phyloP scores from a whole-genome alignment of 2,113 vertebrate genomes.

The Irena cyanogastra region DNA sequence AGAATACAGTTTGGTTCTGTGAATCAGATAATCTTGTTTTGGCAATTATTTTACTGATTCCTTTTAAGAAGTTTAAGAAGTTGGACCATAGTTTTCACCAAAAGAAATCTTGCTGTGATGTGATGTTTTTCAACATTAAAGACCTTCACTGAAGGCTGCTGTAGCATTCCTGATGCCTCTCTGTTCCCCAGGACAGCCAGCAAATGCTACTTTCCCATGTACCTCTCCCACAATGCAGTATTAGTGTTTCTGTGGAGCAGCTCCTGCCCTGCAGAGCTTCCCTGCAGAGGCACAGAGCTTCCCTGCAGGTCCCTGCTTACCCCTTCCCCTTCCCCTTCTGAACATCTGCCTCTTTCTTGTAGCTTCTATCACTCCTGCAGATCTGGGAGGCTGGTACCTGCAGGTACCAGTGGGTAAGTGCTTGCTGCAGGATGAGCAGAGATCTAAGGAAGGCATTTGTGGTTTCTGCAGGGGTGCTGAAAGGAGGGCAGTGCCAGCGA shows the following conservation, averaged over 20 bases:
- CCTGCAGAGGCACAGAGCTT: rapidly evolving
- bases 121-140: background rate
- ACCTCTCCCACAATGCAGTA: background rate
- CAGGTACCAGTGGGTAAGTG: background rate
- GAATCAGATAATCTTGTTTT: background rate
- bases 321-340: background rate
- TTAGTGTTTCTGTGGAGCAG: background rate
- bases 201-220: background rate
- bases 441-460: background rate
- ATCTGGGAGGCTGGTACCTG: background rate
- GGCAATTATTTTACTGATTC: background rate
- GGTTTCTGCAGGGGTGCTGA: background rate
- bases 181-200: background rate
- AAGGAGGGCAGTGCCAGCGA: rapidly evolving
- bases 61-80: background rate
- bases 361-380: rapidly evolving
- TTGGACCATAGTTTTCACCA: background rate
- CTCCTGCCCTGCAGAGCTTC: background rate
- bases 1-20: background rate
- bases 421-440: background rate
- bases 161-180: background rate
- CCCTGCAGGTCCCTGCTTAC: background rate
- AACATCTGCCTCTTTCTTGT: background rate
- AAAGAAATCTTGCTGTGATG: background rate
- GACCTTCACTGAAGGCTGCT: background rate